Conservation (phyloP, 2,888 invertebrate genomes). For the Leistus spinibarbis region DNA sequence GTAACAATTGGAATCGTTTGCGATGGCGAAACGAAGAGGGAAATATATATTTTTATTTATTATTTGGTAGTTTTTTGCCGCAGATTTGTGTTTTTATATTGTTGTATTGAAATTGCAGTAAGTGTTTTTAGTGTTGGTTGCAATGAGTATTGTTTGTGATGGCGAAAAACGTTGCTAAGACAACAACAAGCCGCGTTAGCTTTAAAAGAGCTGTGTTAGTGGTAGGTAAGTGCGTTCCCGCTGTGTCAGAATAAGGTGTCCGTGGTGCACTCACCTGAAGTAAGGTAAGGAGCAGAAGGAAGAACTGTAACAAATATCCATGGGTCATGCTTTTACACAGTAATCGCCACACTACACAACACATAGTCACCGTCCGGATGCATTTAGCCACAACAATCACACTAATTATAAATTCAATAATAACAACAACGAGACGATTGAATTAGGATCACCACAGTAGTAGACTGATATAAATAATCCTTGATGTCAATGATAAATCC, state of each 20-base stretch:
- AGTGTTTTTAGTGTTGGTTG: too few relatives aligned
- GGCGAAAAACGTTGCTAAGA: too few relatives aligned
- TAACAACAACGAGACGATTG: background rate
- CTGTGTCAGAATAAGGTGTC: background rate
- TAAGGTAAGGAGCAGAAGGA: constrained; percentile 57
- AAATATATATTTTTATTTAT: too few relatives aligned
- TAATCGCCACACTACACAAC: constrained; percentile 61
- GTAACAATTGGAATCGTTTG: too few relatives aligned
- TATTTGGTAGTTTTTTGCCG: too few relatives aligned
- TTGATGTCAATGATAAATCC: background rate
- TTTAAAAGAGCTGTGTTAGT: too few relatives aligned
- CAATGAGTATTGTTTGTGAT: too few relatives aligned
- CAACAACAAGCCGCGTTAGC: too few relatives aligned
- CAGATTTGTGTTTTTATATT: too few relatives aligned
- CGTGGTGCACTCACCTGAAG: constrained; percentile 55
- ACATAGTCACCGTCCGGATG: constrained; percentile 54
- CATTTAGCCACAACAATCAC: constrained; percentile 33
- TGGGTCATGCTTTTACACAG: constrained; percentile 61
- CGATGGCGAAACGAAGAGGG: too few relatives aligned
- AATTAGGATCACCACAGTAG: background rate
- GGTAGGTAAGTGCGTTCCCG: too few relatives aligned
- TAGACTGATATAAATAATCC: background rate
- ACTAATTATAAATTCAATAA: constrained; percentile 4
- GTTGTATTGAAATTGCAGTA: too few relatives aligned
- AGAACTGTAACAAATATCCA: constrained; percentile 60